These are phyloP conservation scores for Drosophila sp. DNA, from an alignment of 1,140 invertebrate species.

Conservation along the genomic window DNA sequence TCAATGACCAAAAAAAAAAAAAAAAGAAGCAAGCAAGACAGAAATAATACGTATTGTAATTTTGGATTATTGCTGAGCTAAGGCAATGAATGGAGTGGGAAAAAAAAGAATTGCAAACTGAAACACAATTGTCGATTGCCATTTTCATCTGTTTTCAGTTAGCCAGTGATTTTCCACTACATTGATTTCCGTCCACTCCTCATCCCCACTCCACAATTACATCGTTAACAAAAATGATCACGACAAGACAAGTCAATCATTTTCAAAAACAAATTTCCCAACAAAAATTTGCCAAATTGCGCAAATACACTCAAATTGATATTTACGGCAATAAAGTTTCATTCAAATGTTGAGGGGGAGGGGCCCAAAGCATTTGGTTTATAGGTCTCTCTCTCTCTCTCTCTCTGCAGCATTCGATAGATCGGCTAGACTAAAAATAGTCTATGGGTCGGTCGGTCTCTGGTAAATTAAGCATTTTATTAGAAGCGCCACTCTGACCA, in stretches of 20 bases:
- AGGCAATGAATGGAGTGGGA: neutral
- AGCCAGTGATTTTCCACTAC: too few relatives aligned
- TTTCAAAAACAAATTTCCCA: neutral
- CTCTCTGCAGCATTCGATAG: conserved; percentile 17
- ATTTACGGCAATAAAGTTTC: conserved; percentile 7
- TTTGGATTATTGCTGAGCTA: conserved; percentile 53
- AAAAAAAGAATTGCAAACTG: neutral
- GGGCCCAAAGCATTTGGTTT: conserved; percentile 6
- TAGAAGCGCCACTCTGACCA: conserved; percentile 48
- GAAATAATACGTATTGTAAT: conserved; percentile 41
- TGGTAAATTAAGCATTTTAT: conserved; percentile 80
- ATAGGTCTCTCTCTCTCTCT: neutral
- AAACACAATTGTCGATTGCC: neutral
- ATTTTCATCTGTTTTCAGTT: neutral
- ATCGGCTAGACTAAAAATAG: conserved; percentile 22
- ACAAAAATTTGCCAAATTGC: neutral
- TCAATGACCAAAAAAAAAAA: conserved; percentile 49
- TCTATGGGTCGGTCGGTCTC: conserved; percentile 15
- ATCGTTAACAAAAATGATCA: neutral
- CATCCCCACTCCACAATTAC: neutral
- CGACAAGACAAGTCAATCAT: conserved; percentile 1
- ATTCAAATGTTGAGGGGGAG: neutral
- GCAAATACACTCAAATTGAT: conserved; percentile 6
- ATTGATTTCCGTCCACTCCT: too few relatives aligned
- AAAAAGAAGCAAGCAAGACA: neutral